Conservation (phyloP, 2,113 vertebrate genomes). For the Cyanoderma ruficeps region DNA sequence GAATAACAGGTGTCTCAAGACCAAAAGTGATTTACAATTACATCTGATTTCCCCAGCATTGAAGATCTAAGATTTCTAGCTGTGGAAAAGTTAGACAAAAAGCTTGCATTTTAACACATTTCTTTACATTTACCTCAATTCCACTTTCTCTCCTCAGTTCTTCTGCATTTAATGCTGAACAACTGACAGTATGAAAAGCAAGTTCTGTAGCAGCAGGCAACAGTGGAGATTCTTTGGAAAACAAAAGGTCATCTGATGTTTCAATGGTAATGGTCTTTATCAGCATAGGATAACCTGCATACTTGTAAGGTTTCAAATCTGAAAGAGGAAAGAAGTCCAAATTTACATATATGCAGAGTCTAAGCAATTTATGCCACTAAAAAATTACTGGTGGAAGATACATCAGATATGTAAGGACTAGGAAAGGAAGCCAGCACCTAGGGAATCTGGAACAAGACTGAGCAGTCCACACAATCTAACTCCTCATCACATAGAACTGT, state of each 20-base stretch:
- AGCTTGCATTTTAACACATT: not conserved
- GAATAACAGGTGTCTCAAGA: not conserved
- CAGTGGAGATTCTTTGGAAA: constrained; percentile 92
- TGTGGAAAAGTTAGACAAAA: not conserved
- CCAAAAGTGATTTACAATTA: not conserved
- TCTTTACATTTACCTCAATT: constrained; percentile 85
- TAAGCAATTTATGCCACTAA: not conserved
- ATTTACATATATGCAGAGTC: not conserved
- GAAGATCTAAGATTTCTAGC: not conserved
- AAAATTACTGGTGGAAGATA: not conserved
- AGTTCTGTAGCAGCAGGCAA: constrained; percentile 91
- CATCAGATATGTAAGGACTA: not conserved
- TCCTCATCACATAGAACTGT: not conserved
- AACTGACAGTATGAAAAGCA: constrained; percentile 96
- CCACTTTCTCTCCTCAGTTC: constrained; percentile 93
- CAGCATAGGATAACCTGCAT: constrained; percentile 97
- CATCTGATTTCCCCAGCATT: not conserved
- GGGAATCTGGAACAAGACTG: not conserved
- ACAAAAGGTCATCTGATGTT: constrained; percentile 89
- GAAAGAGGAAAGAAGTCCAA: constrained; percentile 6
- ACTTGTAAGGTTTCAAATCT: constrained; percentile 98
- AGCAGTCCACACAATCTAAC: not conserved
- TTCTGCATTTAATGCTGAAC: constrained; percentile 96
- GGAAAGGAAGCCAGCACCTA: not conserved
- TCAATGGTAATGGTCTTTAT: constrained; percentile 98